Percentiles rank a stretch among this genome's conserved stretches.
These are phyloP conservation scores for Zoanthus sansibaricus DNA, from an alignment of 92 coral and sea anemone genomes.

Conservation along the genomic window DNA sequence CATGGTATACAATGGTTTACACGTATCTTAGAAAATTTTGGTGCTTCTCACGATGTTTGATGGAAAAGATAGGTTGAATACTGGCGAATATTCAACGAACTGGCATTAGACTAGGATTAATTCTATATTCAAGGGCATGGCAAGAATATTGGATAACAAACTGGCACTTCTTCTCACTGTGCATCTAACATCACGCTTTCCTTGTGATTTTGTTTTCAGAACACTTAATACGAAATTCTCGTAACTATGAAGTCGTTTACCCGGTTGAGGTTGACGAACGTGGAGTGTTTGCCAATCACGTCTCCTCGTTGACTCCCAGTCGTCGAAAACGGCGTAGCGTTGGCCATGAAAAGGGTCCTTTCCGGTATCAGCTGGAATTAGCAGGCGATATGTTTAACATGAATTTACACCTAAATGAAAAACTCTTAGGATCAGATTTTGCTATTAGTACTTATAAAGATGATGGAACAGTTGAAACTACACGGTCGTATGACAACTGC, in stretches of 20 bases:
- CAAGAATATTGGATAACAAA: too few species aligned
- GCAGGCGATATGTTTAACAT: conserved; percentile 70
- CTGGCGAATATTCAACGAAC: too few species aligned
- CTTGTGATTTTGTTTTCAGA: conserved; percentile 47
- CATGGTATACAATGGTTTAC: too few species aligned
- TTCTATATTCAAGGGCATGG: too few species aligned
- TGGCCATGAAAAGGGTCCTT: conserved; percentile 67
- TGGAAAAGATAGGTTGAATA: too few species aligned
- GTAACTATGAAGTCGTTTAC: conserved; percentile 72
- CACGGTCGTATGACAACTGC: conserved; percentile 74
- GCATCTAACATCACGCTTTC: not conserved
- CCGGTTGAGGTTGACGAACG: conserved; percentile 77
- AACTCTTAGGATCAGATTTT: conserved; percentile 86
- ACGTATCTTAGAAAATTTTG: too few species aligned
- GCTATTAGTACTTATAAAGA: conserved; percentile 75
- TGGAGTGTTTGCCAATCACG: conserved; percentile 72
- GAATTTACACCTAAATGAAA: conserved; percentile 73
- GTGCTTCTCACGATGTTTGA: too few species aligned
- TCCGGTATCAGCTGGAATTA: conserved; percentile 74
- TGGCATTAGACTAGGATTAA: too few species aligned
- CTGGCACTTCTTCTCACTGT: too few species aligned
- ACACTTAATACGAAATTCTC: conserved; percentile 62
- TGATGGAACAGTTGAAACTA: conserved; percentile 75
- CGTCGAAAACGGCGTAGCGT: conserved; percentile 83
- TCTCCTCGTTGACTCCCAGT: conserved; percentile 72